These are phyloP conservation scores for Protophormia terraenovae DNA, from an alignment of 2,888 invertebrate genomes.

Conservation along the genomic window DNA sequence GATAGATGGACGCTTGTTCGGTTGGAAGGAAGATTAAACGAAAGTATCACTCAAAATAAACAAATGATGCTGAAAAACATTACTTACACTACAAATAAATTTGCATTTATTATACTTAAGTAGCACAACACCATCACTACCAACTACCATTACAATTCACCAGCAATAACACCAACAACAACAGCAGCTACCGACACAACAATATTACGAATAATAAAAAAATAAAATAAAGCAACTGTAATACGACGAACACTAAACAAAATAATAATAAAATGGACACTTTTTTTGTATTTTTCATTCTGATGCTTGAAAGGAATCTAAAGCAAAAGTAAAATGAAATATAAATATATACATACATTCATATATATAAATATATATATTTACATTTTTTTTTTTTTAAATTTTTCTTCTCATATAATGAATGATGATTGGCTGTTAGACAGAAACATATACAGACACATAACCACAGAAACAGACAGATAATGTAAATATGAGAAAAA, in stretches of 20 bases:
- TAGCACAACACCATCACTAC: slow-evolving; percentile 29
- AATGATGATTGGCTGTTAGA: slow-evolving; percentile 49
- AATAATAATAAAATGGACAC: slow-evolving; percentile 34
- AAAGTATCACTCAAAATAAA: slow-evolving; percentile 58
- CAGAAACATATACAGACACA: not conserved
- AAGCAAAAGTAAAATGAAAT: not conserved
- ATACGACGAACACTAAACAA: slow-evolving; percentile 20
- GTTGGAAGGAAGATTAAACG: slow-evolving; percentile 12
- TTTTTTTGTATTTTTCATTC: slow-evolving; percentile 15
- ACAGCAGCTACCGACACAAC: not conserved
- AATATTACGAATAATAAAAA: not conserved
- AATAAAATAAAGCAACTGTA: slow-evolving; percentile 25
- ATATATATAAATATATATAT: no score
- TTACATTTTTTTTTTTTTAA: not conserved
- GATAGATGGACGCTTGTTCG: not conserved
- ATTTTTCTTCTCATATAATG: slow-evolving; percentile 39
- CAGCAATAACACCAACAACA: no score
- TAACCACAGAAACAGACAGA: not conserved
- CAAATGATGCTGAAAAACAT: slow-evolving; percentile 63
- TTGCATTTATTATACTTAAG: slow-evolving; percentile 59
- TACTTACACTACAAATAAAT: slow-evolving; percentile 61
- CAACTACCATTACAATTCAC: no score
- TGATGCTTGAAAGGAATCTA: not conserved
- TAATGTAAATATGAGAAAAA: not conserved
- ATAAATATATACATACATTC: not conserved